Base-by-base conservation (phyloP, 2,888 invertebrate genomes). In the Leucoma salicis region DNA sequence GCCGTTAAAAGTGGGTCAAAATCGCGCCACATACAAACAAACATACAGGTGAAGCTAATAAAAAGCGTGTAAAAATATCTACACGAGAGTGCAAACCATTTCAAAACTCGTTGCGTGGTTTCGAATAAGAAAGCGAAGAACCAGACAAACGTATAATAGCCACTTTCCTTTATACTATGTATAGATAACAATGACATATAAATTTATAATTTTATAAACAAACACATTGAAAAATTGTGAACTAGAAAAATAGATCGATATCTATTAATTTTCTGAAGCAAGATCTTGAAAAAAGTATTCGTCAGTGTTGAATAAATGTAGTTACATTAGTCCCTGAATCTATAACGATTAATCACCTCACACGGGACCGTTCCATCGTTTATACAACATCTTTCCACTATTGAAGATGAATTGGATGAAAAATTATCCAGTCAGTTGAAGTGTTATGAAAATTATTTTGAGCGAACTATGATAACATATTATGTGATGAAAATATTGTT, bases 261-360 rank as follows among this genome's bases (percentile, higher is more conserved):
- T 11, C 16, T 12, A 39, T 44, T 29, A 14, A 44, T 44, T 35
- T 24, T 4, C 21, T 13, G 8, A 4, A 33, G 13, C 16, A 38
- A 37, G 34, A 31, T 38, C 12, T 34, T 31, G 31, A 31, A 41
- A 27, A 46, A 25, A 24, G 14, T 42, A 35, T 33, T 25, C 14
- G 39, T 46, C 40, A 33, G 39, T 24, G 13, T 41, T 59, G 58
- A 59, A 76, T 66, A 73, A 70, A 76, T 76, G 67, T 39, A 34
- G 35, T 28, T 46, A 57, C 74, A 75, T 76, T 72, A 73, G 76
- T 67, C 50, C 49, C 46, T 62, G 57, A 63, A 59, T 66, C 66
- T 49, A 55, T 62, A 55, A 43, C 61, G 62, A 76, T 76, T 72
- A 69, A 67, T 75, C 60, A 69, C 48, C 48, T 40, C 53, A 50